Evolutionary conservation across 2,113 vertebrate genomes (phyloP).

Genomic region (Chionis minor): DNA sequence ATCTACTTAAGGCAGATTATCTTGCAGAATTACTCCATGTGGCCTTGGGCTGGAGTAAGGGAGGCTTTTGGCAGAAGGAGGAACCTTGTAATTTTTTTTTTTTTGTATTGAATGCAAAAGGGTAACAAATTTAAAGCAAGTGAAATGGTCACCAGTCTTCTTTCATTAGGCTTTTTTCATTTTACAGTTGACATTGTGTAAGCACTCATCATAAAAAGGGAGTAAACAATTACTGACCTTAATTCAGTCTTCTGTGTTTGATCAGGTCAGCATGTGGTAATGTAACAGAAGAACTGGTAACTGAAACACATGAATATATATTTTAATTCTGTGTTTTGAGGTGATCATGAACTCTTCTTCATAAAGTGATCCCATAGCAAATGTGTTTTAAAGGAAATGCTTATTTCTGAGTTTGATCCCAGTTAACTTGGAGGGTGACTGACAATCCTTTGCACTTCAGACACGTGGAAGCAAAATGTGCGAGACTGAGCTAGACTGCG

Average conservation of each 20-base stretch:
- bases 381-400: not conserved
- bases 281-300: not conserved
- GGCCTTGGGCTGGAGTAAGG: not conserved
- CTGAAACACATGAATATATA: not conserved
- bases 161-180: not conserved
- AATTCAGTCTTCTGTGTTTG: not conserved
- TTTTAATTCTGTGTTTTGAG: not conserved
- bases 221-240: slow-evolving; percentile 1
- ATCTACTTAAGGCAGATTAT: not conserved
- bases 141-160: not conserved
- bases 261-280: not conserved
- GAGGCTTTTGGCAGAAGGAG: not conserved
- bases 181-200: not conserved
- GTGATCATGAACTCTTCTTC: not conserved
- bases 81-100: not conserved
- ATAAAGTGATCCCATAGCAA: not conserved
- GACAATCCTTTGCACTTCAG: not conserved
- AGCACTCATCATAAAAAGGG: not conserved
- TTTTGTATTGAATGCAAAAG: not conserved
- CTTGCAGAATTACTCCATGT: not conserved
- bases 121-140: not conserved
- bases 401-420: not conserved
- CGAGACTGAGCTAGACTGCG: not conserved
- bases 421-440: not conserved
- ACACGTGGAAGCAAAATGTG: not conserved